Base-by-base conservation (phyloP, 1,140 invertebrate species). In the Paramacrobiotus metropolitanus region DNA sequence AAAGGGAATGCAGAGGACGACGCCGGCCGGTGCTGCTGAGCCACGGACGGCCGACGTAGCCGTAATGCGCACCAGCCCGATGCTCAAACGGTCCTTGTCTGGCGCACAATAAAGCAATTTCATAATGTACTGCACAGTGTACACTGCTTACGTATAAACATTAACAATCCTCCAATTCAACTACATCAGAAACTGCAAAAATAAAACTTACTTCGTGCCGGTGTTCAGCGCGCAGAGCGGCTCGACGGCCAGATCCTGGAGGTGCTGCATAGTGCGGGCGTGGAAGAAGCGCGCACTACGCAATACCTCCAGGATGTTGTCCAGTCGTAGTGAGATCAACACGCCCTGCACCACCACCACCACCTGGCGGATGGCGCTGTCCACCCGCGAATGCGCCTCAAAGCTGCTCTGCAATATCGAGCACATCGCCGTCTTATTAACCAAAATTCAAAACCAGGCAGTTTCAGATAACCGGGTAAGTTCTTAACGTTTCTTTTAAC, bases 141-240 rank as follows among this genome's bases (percentile, higher is more conserved):
- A 40, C 34, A 9, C 9, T 9, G n/a, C 9, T 9, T 9, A 40
- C 9, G 9, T 9, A 9, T n/a, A 9, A 40, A 28, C 61, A 2
- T 59, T 21, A 21, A 21, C 15, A 62, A 62, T 20, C n/a, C n/a
- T n/a, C n/a, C n/a, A n/a, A n/a, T n/a, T n/a, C n/a, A n/a, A n/a
- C n/a, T n/a, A n/a, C n/a, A n/a, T n/a, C n/a, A n/a, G n/a, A n/a
- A n/a, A n/a, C n/a, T n/a, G n/a, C n/a, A n/a, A n/a, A n/a, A 18
- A 30, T n/a, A 4, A 21, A n/a, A 62, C 4, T 45, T 3, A 60
- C 31, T 30, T 64, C 70, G 71, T 74, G 83, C 82, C 92, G 31
- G 98, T 78, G 90, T 98, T 96, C 77, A 96, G 95, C 68, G 86
- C 93, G 62, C 98, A 90, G 69, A 95, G 96, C 0, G 94, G 93